Percentiles rank a stretch among this genome's conserved stretches.
Evolutionary conservation across 2,113 vertebrate species (phyloP).

Genomic region (Leuciscus idus): DNA sequence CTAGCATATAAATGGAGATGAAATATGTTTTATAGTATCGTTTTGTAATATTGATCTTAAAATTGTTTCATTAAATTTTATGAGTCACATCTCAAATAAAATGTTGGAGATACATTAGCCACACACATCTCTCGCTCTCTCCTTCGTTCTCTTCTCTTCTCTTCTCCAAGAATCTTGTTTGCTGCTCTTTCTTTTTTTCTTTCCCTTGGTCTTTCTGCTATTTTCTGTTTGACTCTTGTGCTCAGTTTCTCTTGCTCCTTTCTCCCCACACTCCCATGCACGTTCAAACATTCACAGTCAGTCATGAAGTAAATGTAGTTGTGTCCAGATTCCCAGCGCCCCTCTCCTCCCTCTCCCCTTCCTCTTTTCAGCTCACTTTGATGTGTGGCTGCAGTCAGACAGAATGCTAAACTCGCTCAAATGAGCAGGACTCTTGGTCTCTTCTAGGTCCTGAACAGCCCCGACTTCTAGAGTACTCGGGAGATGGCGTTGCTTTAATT

Average conservation of each 20-base stretch:
- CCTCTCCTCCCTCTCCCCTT: conserved; percentile 3
- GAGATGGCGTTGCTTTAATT: not conserved
- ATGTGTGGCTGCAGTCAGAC: conserved; percentile 40
- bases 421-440: conserved; percentile 8
- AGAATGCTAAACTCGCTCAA: conserved; percentile 33
- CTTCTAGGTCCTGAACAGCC: not conserved
- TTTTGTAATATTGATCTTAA: not conserved
- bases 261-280: not conserved
- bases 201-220: not conserved
- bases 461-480: not conserved
- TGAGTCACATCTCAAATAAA: not conserved
- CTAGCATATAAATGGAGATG: not conserved
- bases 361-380: conserved; percentile 31
- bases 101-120: not conserved
- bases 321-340: conserved; percentile 3
- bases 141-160: not conserved
- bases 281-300: not conserved
- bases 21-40: too few relatives aligned
- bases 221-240: not conserved
- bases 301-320: not conserved
- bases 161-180: not conserved
- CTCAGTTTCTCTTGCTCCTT: not conserved
- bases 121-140: conserved; percentile 4
- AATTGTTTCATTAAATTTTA: not conserved
- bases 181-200: not conserved